Evolutionary conservation across 2,797 vertebrate genomes (phyloP).

Genomic region (Spinus olivaceus): DNA sequence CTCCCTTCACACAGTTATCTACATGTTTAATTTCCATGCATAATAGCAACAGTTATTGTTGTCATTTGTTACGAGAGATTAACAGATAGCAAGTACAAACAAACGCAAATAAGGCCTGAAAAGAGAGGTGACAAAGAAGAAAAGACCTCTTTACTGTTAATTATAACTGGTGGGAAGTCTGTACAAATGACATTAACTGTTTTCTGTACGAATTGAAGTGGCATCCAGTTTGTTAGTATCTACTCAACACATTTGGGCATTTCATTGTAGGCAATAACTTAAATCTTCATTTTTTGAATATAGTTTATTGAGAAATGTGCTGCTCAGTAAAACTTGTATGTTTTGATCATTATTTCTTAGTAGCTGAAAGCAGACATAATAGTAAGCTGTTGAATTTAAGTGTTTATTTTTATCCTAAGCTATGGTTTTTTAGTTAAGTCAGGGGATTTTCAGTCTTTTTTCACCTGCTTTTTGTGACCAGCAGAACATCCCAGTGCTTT

Average conservation of each 20-base stretch:
- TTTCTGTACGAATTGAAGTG: slow-evolving; percentile 63
- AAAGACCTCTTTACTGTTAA: slow-evolving; percentile 75
- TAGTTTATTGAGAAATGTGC: background rate
- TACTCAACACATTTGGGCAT: slow-evolving; percentile 37
- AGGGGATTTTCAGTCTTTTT: background rate
- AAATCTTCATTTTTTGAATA: background rate
- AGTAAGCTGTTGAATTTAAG: background rate
- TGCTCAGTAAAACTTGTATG: background rate
- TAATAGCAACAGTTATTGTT: slow-evolving; percentile 79
- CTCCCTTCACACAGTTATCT: slow-evolving; percentile 74
- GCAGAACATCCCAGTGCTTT: background rate
- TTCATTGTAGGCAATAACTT: slow-evolving; percentile 47
- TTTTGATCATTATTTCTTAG: slow-evolving; percentile 11
- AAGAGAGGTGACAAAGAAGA: slow-evolving; percentile 78
- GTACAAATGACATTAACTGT: slow-evolving; percentile 71
- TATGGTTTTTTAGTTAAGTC: background rate
- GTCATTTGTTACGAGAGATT: slow-evolving; percentile 77
- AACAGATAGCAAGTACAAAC: slow-evolving; percentile 80
- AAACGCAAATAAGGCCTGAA: slow-evolving; percentile 77
- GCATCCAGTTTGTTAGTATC: slow-evolving; percentile 36
- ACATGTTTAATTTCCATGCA: slow-evolving; percentile 76
- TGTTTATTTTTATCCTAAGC: slow-evolving; percentile 5
- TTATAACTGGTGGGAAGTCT: slow-evolving; percentile 77
- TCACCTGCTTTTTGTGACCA: background rate
- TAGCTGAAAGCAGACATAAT: slow-evolving; percentile 6